These are phyloP conservation scores for Tetragnatha versicolor DNA, from an alignment of 1,140 invertebrate species.

Conservation along the genomic window DNA sequence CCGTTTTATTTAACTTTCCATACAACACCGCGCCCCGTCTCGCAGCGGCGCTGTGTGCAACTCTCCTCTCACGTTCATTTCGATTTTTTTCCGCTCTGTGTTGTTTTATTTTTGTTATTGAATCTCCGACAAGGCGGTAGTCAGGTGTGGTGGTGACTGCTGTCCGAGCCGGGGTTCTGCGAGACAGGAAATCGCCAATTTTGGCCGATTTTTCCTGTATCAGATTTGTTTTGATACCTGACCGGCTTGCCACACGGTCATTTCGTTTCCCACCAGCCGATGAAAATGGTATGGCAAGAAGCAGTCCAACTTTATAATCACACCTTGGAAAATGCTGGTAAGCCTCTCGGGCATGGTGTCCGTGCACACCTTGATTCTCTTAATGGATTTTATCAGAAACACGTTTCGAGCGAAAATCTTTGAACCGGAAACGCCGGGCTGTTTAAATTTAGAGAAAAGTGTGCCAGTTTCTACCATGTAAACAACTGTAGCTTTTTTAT, in stretches of 20 bases:
- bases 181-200: slow-evolving; percentile 41
- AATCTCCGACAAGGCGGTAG: background rate
- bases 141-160: slow-evolving; percentile 23
- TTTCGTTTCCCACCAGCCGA: background rate
- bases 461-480: too few species aligned
- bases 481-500: too few species aligned
- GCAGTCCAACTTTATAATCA: slow-evolving; percentile 37
- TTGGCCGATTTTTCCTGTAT: slow-evolving; percentile 42
- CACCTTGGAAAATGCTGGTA: slow-evolving; percentile 49
- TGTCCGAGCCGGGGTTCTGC: background rate
- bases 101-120: slow-evolving; percentile 13
- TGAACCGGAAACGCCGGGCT: background rate
- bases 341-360: slow-evolving; percentile 17
- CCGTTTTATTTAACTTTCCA: too few species aligned
- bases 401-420: background rate
- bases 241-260: background rate
- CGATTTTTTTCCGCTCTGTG: background rate
- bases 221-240: slow-evolving; percentile 27
- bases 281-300: slow-evolving; percentile 41
- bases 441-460: background rate
- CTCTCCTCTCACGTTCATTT: background rate
- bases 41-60: too few species aligned
- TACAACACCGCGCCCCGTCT: too few species aligned
- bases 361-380: too few species aligned
- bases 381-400: too few species aligned